Percentiles rank a stretch among this genome's conserved stretches.
Evolutionary conservation across 2,888 invertebrate genomes (phyloP).

Genomic region (Therioaphis trifolii): DNA sequence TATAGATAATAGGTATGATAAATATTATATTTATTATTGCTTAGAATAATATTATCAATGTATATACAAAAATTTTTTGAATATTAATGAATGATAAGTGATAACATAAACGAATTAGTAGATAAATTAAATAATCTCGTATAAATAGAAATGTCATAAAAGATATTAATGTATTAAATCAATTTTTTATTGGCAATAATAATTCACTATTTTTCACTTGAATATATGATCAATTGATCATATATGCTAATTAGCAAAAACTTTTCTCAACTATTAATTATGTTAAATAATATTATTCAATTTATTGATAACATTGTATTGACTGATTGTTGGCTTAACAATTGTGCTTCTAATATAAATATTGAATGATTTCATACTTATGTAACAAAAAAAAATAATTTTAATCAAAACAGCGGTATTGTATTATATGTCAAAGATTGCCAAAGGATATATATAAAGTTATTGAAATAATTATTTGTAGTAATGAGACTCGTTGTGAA

Average conservation of each 20-base stretch:
- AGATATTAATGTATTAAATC: background rate
- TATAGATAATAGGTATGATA: too few species aligned
- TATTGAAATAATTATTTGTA: background rate
- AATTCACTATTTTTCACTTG: background rate
- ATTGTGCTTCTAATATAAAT: background rate
- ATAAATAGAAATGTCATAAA: background rate
- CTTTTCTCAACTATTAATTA: background rate
- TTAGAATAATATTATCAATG: too few species aligned
- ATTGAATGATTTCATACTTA: background rate
- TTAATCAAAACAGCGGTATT: background rate
- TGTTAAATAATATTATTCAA: background rate
- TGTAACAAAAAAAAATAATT: background rate
- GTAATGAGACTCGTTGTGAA: background rate
- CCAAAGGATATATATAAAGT: background rate
- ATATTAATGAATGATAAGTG: too few species aligned
- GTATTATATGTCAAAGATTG: background rate
- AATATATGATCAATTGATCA: background rate
- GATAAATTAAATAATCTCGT: background rate
- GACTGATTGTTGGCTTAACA: background rate
- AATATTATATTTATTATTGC: too few species aligned
- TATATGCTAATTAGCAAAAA: background rate
- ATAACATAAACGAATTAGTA: too few species aligned
- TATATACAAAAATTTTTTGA: too few species aligned
- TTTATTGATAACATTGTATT: background rate
- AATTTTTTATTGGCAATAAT: background rate